These are phyloP conservation scores for Epicampocera succincta DNA, from an alignment of 2,888 invertebrate species.

Conservation along the genomic window DNA sequence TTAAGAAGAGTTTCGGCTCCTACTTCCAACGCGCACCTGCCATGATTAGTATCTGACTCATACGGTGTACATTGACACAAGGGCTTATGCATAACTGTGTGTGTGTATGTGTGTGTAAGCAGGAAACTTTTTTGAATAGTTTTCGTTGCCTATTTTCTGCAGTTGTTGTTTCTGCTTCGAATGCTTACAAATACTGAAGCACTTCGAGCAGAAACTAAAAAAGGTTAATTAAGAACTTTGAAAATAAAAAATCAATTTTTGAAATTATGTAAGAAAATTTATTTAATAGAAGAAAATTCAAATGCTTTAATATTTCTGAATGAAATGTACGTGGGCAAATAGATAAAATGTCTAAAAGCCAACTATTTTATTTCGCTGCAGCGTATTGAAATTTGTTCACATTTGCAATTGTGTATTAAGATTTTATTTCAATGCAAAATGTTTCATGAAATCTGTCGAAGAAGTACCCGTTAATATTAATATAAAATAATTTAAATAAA, in stretches of 20 bases:
- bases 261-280: slow-evolving; percentile 3
- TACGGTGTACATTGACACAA: background rate
- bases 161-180: slow-evolving; percentile 32
- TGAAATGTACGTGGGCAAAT: background rate
- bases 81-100: background rate
- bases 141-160: slow-evolving; percentile 22
- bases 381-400: too few relatives aligned
- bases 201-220: background rate
- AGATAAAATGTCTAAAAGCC: background rate
- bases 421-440: too few relatives aligned
- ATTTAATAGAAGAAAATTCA: background rate
- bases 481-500: too few relatives aligned
- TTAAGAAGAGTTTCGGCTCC: too few relatives aligned
- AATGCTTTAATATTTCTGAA: background rate
- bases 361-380: background rate
- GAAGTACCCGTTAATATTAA: too few relatives aligned
- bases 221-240: background rate
- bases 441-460: too few relatives aligned
- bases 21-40: background rate
- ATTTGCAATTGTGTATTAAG: too few relatives aligned
- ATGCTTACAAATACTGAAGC: background rate
- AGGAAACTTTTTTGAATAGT: background rate
- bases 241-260: slow-evolving; percentile 28
- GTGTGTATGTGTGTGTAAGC: background rate
- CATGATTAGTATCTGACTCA: too few relatives aligned